Evolutionary conservation across 1,140 invertebrate genomes (phyloP), one percentile per base, ranked within the genome.

Genomic region (Drosophila littoralis): DNA sequence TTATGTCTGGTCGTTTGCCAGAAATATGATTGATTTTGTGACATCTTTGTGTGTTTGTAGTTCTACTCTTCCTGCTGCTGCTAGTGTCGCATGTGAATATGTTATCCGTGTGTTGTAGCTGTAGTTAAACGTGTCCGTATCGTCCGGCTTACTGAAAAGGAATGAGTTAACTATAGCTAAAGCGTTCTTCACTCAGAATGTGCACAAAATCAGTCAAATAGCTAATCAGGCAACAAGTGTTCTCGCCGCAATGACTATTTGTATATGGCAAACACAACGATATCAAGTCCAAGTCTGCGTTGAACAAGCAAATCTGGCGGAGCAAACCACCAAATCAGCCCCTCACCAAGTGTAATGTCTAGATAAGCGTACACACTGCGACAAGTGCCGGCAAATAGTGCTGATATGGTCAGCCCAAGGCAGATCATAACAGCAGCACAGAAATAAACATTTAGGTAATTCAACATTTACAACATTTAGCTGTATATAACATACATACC

Each of bases 11-110:
- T 92, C 51, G 91, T 92, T 51, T 92, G 91, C 91, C 91, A 92
- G 85, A 92, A 92, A 75, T 92, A 92, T 60, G 90, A 91, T 78
- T 92, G 91, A 69, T 92, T 92, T 85, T 92, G 91, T 83, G 91
- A 92, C 91, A 92, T 92, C 51, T 82, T 77, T 67, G 77, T 78
- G 64, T 66, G 36, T 78, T 54, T 71, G 42, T 43, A 8, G 36
- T 58, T 43, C 9, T 22, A 28, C 36, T 33, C 12, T 45, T 9
- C 9, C 13, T 7, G 52, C 45, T 80, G 17, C 33, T 64, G 7
- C 58, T 65, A 35, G 48, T 61, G 35, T 38, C 51, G 48, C 77
- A 82, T 83, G 48, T 61, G 63, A 73, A 28, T 9, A 22, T 13
- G 50, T 48, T 32, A 28, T 28, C 22, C 22, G 22, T 42, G 38